Base-by-base conservation (phyloP, 1,140 invertebrate genomes). In the Drosophila cardini region DNA sequence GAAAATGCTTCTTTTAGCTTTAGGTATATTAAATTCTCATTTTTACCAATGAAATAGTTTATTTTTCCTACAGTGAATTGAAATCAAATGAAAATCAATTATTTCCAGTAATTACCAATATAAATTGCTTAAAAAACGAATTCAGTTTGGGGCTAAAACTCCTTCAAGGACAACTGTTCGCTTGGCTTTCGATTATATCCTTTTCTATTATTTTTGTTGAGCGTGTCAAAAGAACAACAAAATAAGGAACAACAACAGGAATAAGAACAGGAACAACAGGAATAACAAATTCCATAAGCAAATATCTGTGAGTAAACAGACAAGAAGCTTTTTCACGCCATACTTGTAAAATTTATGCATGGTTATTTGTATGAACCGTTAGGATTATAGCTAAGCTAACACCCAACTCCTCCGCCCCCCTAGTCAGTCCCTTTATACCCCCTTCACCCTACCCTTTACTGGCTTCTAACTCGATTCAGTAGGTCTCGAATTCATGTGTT, bases 341-440 rank as follows among this genome's bases (percentile, higher is more conserved):
- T 64, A 32, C 64, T 68, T 72, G 65, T 81, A 64, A 62, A 78
- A 87, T 86, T 82, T 86, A 87, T 86, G 83, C 78, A 78, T 73
- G 84, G 67, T 64, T 67, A 86, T 86, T 76, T 83, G 61, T 53
- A 56, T 45, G 60, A 76, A 18, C 68, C 57, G 72, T 68, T 85
- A 68, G 57, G 83, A 83, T 83, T 83, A 80, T 77, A 84, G 67
- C 72, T 74, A 60, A 45, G 34, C 13, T 26, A 10, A n/a, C n/a
- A n/a, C 2, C 21, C 21, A 26, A 5, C 13, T 11, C 48, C 13
- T 13, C 2, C n/a, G n/a, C n/a, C n/a, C n/a, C n/a, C n/a, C 48
- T 9, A 26, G 21, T n/a, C 7, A 21, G 38, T 11, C 32, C 16
- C 48, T n/a, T 7, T 11, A 34, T 21, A 34, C 40, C 11, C 8